These are phyloP conservation scores for Andrena praecox DNA, from an alignment of 2,888 invertebrate genomes.

Conservation along the genomic window DNA sequence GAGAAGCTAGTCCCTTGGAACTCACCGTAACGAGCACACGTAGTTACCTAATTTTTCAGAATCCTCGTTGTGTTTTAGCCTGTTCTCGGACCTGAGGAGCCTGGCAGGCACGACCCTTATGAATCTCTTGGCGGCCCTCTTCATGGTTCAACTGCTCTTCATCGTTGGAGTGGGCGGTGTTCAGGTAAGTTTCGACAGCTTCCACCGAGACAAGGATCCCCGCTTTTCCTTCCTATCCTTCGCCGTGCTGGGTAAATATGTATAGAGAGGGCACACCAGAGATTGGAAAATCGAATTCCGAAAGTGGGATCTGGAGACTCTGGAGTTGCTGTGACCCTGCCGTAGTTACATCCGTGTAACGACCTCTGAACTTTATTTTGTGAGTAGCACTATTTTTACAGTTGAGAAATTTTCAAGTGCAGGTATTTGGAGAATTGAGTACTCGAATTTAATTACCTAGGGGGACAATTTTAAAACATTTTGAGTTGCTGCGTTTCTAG, in stretches of 20 bases:
- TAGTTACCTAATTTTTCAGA: neutral
- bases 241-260: neutral
- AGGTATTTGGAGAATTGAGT: no score
- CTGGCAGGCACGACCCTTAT: slow-evolving; percentile 89
- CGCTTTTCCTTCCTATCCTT: neutral
- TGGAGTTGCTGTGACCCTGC: no score
- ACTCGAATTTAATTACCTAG: no score
- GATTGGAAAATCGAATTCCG: neutral
- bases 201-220: neutral
- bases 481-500: no score
- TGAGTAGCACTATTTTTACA: no score
- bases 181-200: slow-evolving; percentile 85
- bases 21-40: neutral
- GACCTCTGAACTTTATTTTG: no score
- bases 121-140: slow-evolving; percentile 89
- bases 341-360: no score
- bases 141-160: slow-evolving; percentile 89
- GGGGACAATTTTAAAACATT: no score
- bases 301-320: neutral
- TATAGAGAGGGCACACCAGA: neutral
- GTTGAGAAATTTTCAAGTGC: no score
- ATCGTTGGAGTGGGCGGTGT: slow-evolving; percentile 89
- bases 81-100: slow-evolving; percentile 89
- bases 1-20: neutral
- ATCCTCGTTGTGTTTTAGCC: slow-evolving; percentile 85